phyloP scores from a whole-genome alignment of 2,113 vertebrate genomes.

The Gymnobelideus leadbeateri region DNA sequence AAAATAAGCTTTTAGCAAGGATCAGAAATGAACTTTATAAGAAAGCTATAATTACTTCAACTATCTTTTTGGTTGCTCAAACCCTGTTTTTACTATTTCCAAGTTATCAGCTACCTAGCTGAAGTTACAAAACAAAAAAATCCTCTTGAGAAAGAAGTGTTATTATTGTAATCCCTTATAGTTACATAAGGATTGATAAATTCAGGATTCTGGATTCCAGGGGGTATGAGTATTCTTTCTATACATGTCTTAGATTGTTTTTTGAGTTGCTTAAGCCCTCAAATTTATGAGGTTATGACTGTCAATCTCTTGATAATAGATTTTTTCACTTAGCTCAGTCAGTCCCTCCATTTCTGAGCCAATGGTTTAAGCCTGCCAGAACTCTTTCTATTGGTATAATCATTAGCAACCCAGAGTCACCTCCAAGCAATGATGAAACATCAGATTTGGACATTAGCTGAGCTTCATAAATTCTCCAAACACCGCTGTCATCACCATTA shows the following conservation, averaged over 20 bases:
- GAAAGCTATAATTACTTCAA: not conserved
- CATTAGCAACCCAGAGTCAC: not conserved
- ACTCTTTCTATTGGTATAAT: not conserved
- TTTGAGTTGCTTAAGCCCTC: not conserved
- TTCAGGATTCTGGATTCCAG: not conserved
- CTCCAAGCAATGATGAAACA: not conserved
- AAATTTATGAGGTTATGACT: not conserved
- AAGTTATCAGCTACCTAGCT: not conserved
- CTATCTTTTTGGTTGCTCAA: not conserved
- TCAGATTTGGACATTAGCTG: not conserved
- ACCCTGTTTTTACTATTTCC: not conserved
- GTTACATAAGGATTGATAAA: not conserved
- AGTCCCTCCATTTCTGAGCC: not conserved
- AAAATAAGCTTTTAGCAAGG: not conserved
- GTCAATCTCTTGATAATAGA: not conserved
- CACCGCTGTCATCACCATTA: not conserved
- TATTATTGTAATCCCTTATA: not conserved
- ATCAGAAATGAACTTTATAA: not conserved
- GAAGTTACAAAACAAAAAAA: not conserved
- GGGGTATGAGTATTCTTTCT: not conserved
- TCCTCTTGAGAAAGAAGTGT: not conserved
- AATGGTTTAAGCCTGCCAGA: not conserved
- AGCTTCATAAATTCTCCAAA: not conserved
- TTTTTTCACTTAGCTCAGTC: not conserved
- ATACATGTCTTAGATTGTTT: not conserved